Evolutionary conservation across 2,113 vertebrate genomes (phyloP), one percentile per base, ranked within the genome.

Genomic region (Xenopus laevis): DNA sequence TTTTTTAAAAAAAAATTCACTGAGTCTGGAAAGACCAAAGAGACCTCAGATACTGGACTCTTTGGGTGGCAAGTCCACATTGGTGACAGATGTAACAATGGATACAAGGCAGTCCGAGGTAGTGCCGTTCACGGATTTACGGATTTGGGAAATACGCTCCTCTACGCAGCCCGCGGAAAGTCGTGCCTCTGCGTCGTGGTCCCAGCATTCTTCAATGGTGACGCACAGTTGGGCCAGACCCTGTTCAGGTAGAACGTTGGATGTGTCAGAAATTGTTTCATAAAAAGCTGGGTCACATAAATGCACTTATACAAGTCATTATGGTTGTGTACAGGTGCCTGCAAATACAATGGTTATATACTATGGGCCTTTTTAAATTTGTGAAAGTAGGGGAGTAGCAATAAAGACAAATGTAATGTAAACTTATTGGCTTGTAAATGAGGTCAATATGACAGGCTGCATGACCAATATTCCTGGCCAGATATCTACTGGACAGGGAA

Each of bases 141-240:
- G 93, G 79, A 94, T 87, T 89, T 96, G 94, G 18, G 91, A 87
- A 76, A 98, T 93, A 30, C 96, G 93, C 85, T 99, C 96, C 83
- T 96, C 92, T 13, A 98, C 97, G 4, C 97, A 98, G 80, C 97
- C 94, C 0, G 97, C 96, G 0, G 96, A 99, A 45, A 99, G 90
- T 27, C 96, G 94, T 0, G 97, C 97, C 87, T 99, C 97, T 0
- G 97, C 96, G 0, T 99, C 97, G 0, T 99, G 97, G 80, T 98
- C 97, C 97, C 97, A 99, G 89, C 97, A 99, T 81, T 99, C 97
- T 88, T 98, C 96, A 12, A 93, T 95, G 13, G 96, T 97, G 84
- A 96, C 94, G 0, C 96, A 99, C 71, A 99, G 82, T 89, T 94
- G 94, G 68, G 93, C 92, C 88, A 97, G 85, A 68, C 95, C 95